Conservation (phyloP, 2,888 invertebrate species). For the Chydorus sphaericus region DNA sequence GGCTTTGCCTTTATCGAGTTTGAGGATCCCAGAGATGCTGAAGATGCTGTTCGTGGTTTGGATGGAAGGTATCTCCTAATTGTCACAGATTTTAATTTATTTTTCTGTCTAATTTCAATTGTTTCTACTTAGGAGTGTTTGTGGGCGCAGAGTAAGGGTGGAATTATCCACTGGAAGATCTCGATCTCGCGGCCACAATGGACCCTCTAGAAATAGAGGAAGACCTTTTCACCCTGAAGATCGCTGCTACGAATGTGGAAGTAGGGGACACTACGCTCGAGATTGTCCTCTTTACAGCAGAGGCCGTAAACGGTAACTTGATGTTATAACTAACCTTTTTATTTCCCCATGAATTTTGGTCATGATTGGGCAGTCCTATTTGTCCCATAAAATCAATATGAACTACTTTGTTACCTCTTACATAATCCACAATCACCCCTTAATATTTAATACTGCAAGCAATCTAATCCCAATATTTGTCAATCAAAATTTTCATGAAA, state of each 20-base stretch:
- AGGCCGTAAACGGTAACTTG: constrained; percentile 30
- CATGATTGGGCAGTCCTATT: no score
- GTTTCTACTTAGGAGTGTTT: constrained; percentile 38
- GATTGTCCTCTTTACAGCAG: constrained; percentile 60
- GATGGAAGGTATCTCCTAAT: constrained; percentile 33
- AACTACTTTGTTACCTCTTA: no score
- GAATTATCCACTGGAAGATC: constrained; percentile 78
- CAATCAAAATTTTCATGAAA: no score
- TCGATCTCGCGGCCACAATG: constrained; percentile 29
- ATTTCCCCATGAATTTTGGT: neutral
- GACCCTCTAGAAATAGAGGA: constrained; percentile 28
- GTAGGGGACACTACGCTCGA: constrained; percentile 81
- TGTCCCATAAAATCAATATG: no score
- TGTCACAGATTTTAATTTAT: neutral
- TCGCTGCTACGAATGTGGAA: constrained; percentile 87
- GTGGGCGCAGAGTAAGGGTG: constrained; percentile 77
- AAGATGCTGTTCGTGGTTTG: constrained; percentile 62
- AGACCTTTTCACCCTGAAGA: constrained; percentile 76
- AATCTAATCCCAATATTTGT: no score
- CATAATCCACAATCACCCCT: no score
- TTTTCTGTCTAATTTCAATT: neutral
- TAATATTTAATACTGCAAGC: no score
- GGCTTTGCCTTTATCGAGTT: constrained; percentile 92
- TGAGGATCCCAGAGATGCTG: constrained; percentile 82
- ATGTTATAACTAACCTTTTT: neutral